Conservation (phyloP, 2,797 vertebrate species). For the Loris lydekkerianus region DNA sequence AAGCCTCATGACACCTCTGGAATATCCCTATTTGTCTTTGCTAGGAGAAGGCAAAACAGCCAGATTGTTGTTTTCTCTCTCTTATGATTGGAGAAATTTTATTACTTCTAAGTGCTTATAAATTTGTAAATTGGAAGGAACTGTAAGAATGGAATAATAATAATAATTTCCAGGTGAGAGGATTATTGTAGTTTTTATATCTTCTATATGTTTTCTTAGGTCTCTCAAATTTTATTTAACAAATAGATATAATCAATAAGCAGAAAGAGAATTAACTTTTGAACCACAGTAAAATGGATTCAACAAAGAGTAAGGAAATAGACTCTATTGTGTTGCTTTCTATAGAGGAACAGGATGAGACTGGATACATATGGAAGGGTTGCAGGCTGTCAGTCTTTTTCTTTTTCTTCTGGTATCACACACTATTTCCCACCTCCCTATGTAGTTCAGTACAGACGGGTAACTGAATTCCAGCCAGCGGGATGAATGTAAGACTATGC, state of each 20-base stretch:
- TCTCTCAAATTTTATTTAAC: slow-evolving; percentile 24
- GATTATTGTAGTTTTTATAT: slow-evolving; percentile 30
- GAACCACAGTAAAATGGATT: background rate
- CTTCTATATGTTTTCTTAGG: background rate
- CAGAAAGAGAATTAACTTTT: background rate
- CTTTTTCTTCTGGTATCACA: background rate
- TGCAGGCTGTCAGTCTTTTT: background rate
- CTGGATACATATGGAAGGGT: rapidly evolving
- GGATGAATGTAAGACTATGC: rapidly evolving
- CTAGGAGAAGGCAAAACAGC: background rate
- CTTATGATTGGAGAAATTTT: background rate
- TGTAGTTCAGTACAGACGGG: background rate
- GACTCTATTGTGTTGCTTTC: background rate
- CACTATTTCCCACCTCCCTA: background rate
- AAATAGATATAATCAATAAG: background rate
- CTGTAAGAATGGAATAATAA: background rate
- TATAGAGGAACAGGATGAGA: background rate
- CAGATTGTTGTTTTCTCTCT: background rate
- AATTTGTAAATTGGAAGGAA: background rate
- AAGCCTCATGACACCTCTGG: background rate
- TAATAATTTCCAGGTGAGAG: background rate
- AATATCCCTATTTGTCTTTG: background rate
- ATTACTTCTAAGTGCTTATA: background rate
- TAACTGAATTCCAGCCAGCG: background rate
- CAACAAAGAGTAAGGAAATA: background rate